These are phyloP conservation scores for Labeo rohita DNA, from an alignment of 2,113 vertebrate genomes.

Conservation along the genomic window DNA sequence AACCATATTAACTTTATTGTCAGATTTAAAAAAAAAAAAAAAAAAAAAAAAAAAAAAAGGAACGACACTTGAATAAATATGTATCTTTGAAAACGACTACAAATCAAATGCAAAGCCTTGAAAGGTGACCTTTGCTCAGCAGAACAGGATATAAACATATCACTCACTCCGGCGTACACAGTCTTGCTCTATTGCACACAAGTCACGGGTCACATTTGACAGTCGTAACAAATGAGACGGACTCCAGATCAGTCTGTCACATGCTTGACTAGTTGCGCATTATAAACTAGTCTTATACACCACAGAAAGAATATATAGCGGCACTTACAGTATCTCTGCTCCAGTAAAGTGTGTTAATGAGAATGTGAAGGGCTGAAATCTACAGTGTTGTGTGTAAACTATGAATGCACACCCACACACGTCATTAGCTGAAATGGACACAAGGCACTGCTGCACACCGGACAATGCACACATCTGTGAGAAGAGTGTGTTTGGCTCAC, in stretches of 20 bases:
- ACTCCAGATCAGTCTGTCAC: background rate
- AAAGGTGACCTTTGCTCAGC: constrained; percentile 57
- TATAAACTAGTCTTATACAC: background rate
- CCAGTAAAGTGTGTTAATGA: background rate
- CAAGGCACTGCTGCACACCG: constrained; percentile 72
- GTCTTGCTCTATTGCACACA: constrained; percentile 1
- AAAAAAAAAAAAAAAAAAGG: background rate
- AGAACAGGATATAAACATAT: constrained; percentile 39
- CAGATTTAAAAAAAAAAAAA: background rate
- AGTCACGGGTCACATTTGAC: constrained; percentile 14
- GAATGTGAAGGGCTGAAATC: background rate
- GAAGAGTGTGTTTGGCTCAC: constrained; percentile 49
- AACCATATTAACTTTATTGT: background rate
- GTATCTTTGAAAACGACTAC: background rate
- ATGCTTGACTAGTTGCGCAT: too few relatives aligned
- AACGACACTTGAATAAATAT: background rate
- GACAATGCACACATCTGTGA: constrained; percentile 70
- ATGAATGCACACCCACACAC: constrained; percentile 52
- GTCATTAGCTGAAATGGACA: constrained; percentile 71
- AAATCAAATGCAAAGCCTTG: constrained; percentile 35
- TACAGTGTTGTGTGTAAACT: background rate
- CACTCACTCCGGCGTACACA: background rate
- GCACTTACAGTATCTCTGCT: constrained; percentile 34
- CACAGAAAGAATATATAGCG: constrained; percentile 2
- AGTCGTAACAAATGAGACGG: background rate